These are phyloP conservation scores for Cremastobaeus sp. DNA, from an alignment of 2,888 invertebrate genomes.

Conservation along the genomic window DNA sequence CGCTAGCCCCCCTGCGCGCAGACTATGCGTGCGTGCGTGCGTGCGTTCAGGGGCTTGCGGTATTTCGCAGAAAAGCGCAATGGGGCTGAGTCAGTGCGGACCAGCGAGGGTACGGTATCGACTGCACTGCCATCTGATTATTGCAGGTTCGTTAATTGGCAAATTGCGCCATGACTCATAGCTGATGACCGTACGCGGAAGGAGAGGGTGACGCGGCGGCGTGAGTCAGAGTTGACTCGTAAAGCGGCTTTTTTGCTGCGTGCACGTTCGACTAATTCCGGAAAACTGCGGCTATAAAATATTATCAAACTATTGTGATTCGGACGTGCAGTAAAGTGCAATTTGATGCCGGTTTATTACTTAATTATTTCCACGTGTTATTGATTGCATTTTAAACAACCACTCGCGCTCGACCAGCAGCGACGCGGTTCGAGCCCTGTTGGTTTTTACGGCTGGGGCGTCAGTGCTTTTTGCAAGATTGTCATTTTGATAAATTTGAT, in stretches of 20 bases:
- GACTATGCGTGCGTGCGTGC: conserved; percentile 54
- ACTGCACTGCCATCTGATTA: conserved; percentile 71
- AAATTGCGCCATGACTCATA: conserved; percentile 72
- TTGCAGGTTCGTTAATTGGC: conserved; percentile 71
- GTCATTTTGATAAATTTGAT: conserved; percentile 38
- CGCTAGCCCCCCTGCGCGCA: conserved; percentile 41
- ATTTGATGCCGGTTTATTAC: conserved; percentile 39
- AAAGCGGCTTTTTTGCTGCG: conserved; percentile 24
- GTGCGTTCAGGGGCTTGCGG: conserved; percentile 43
- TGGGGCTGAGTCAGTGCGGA: conserved; percentile 41
- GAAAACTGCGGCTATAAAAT: conserved; percentile 38
- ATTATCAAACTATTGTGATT: conserved; percentile 40
- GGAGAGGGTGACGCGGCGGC: neutral
- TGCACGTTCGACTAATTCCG: conserved; percentile 8
- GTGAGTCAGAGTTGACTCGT: conserved; percentile 45
- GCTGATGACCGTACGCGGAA: neutral
- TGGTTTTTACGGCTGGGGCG: neutral
- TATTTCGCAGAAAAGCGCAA: conserved; percentile 59
- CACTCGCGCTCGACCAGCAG: too few species aligned
- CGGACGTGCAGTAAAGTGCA: conserved; percentile 27
- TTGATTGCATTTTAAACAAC: too few species aligned
- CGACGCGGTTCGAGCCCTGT: too few species aligned
- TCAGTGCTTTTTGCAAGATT: conserved; percentile 4
- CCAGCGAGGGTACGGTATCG: conserved; percentile 54
- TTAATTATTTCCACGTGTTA: conserved; percentile 35